Base-by-base conservation (phyloP, 2,888 invertebrate genomes). In the Helobdella robusta region DNA sequence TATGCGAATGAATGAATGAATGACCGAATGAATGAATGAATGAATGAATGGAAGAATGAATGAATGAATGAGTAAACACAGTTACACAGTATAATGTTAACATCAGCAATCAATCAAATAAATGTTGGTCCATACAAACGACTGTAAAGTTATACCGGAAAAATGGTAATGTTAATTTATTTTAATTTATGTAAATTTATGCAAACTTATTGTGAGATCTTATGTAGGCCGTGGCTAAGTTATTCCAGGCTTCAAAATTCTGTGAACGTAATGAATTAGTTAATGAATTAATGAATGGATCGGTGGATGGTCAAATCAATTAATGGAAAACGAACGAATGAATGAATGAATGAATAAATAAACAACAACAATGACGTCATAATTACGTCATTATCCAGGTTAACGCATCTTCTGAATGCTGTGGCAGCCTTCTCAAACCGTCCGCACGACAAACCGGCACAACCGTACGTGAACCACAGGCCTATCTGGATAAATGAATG, bases 161-260 rank as follows among this genome's bases (percentile, higher is more conserved):
- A n/a, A n/a, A n/a, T n/a, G n/a, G n/a, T n/a, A n/a, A n/a, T n/a
- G n/a, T n/a, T n/a, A n/a, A n/a, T n/a, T n/a, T n/a, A n/a, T n/a
- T n/a, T n/a, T n/a, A n/a, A n/a, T n/a, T n/a, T n/a, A n/a, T 28
- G 30, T 23, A 5, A 59, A 30, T 36, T 30, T 18, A 11, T 23
- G 2, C 75, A 66, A 84, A 82, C 81, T 91, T 92, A 75, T 95
- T 88, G 0, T 89, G 88, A 64, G 89, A 82, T 74, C 89, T 87
- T 8, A 93, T 86, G 73, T 94, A 91, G 2, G 91, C 90, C 75
- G 94, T 91, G 18, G 93, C 91, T 67, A 98, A 82, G 79, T 98
- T 98, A 80, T 93, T 97, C 98, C 97, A 98, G 0, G 92, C 92
- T 80, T 97, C 94, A 78, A 91, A 95, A 64, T 89, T 88, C 77